Evolutionary conservation across 2,113 vertebrate species (phyloP).

Genomic region (Ornithorhynchus anatinus): DNA sequence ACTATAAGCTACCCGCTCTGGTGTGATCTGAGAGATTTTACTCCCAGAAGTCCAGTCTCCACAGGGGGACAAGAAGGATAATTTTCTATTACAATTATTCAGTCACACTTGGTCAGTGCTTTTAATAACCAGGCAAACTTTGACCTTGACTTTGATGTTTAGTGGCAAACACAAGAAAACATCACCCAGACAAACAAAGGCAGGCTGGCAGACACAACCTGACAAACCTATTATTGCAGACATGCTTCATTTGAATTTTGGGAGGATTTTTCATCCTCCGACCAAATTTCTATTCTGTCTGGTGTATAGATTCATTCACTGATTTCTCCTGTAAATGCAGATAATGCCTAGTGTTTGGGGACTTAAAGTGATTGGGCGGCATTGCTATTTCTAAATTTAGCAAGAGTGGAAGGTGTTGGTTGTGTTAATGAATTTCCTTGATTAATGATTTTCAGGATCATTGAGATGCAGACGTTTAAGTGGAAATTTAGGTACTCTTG

Average conservation of each 20-base stretch:
- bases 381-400: conserved; percentile 7
- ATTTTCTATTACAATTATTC: conserved; percentile 7
- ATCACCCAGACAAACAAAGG: neutral
- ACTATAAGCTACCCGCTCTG: neutral
- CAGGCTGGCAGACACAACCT: neutral
- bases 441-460: conserved; percentile 13
- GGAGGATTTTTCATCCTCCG: neutral
- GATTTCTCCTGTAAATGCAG: neutral
- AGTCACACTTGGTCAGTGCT: conserved; percentile 25
- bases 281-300: neutral
- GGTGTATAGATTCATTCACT: neutral
- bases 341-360: neutral
- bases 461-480: neutral
- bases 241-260: neutral
- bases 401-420: conserved; percentile 10
- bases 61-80: conserved; percentile 2
- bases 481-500: neutral
- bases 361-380: neutral
- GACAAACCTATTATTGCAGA: neutral
- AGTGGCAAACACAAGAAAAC: neutral
- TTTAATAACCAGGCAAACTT: conserved; percentile 20
- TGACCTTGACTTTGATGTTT: conserved; percentile 18
- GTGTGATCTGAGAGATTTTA: neutral
- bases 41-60: neutral
- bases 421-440: conserved; percentile 28